Evolutionary conservation across 2,888 invertebrate species (phyloP).

Genomic region (Eustalomyia histrio): DNA sequence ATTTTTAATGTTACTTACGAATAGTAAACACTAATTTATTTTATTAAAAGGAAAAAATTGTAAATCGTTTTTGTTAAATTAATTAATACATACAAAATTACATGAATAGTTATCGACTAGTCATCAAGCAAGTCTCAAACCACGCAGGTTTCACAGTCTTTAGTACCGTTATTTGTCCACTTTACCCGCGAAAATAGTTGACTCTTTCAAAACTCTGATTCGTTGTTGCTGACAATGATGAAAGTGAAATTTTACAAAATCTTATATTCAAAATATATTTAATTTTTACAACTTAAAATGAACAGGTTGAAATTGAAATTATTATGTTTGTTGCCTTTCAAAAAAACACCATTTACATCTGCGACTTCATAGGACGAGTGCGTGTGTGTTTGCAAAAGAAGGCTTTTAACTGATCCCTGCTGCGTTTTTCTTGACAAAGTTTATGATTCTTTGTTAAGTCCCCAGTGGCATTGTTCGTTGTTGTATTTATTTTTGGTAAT

Average conservation of each 20-base stretch:
- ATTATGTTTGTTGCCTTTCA: slow-evolving; percentile 43
- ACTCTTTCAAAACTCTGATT: slow-evolving; percentile 26
- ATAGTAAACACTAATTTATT: too few relatives aligned
- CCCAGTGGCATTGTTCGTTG: slow-evolving; percentile 52
- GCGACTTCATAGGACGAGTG: slow-evolving; percentile 29
- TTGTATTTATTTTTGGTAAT: slow-evolving; percentile 20
- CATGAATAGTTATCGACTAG: too few relatives aligned
- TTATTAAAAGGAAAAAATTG: too few relatives aligned
- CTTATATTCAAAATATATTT: slow-evolving; percentile 55
- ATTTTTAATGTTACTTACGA: too few relatives aligned
- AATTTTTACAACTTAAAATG: slow-evolving; percentile 59
- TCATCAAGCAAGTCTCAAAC: too few relatives aligned
- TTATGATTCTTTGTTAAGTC: slow-evolving; percentile 51
- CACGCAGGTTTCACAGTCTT: too few relatives aligned
- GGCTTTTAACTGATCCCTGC: slow-evolving; percentile 63
- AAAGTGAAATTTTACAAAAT: slow-evolving; percentile 41
- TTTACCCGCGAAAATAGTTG: too few relatives aligned
- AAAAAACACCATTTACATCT: slow-evolving; percentile 56
- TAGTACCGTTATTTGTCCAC: too few relatives aligned
- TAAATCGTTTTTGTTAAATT: too few relatives aligned
- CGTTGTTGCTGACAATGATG: slow-evolving; percentile 30
- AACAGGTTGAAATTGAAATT: slow-evolving; percentile 62
- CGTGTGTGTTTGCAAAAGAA: slow-evolving; percentile 7
- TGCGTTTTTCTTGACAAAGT: slow-evolving; percentile 55
- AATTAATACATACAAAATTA: too few relatives aligned